Base-by-base conservation (phyloP, 2,113 vertebrate species). In the Clarias magur region DNA sequence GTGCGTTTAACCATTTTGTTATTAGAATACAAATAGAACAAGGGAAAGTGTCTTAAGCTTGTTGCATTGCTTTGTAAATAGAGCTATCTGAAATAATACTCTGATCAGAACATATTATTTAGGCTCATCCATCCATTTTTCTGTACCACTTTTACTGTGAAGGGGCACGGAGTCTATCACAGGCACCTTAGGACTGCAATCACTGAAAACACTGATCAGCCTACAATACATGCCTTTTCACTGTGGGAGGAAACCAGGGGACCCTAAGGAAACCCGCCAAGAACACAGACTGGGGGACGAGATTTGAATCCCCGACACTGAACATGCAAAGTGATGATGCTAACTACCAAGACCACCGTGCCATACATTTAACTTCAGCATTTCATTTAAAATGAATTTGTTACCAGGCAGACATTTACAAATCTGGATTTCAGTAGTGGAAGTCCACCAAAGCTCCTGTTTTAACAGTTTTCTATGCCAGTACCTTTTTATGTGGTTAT, bases 1-100 rank as follows among this genome's bases (percentile, higher is more conserved):
- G 42, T 42, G 42, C n/a, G 25, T n/a, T 27, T 13, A 67, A 3
- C 25, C 25, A 67, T 13, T 67, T 67, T n/a, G 10, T 12, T 12
- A 13, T 67, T 67, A 67, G 25, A n/a, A 27, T 67, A 27, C n/a
- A 53, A 76, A 48, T 48, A 48, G 42, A 48, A 48, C 5, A 48
- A 76, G 42, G 42, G 21, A 78, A 21, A 79, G 25, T 79, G 30
- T 86, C 30, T 88, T 83, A 19, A 88, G 83, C 25, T 4, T 27
- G n/a, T 62, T 59, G 12, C 15, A 57, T 80, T 86, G 56, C 81
- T 76, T 73, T 75, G 27, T 48, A 53, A 60, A 30, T 70, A 75
- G 30, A 80, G 17, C 68, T 53, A 63, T 38, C 59, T 84, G 65
- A 12, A 53, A 81, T 70, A 54, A 15, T 54, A 76, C 23, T 54